phyloP scores from a whole-genome alignment of 1,140 invertebrate genomes.

The Acromyrmex heyeri region DNA sequence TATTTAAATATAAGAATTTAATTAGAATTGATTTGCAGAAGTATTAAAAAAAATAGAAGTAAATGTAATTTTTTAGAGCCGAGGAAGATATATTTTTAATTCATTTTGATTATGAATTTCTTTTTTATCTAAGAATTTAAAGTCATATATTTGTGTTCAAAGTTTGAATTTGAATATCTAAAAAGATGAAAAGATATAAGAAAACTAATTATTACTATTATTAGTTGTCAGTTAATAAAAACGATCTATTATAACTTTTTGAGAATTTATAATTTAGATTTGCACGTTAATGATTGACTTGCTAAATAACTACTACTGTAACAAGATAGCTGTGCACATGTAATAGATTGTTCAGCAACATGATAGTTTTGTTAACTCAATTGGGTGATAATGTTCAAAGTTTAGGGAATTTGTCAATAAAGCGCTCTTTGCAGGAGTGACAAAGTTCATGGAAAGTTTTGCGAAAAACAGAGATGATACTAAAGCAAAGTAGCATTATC shows the following conservation, averaged over 20 bases:
- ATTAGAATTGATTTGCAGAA: neutral
- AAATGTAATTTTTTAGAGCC: neutral
- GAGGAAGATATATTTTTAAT: too few species aligned
- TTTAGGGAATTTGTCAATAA: conserved; percentile 55
- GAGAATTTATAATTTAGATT: neutral
- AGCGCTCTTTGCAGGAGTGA: conserved; percentile 11
- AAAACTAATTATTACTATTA: neutral
- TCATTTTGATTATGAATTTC: too few species aligned
- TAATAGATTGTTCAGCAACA: conserved; percentile 20
- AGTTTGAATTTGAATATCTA: neutral
- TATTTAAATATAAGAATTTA: neutral
- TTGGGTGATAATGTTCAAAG: conserved; percentile 29
- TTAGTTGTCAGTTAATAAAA: neutral
- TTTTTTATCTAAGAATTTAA: neutral
- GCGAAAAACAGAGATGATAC: neutral
- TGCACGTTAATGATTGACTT: neutral
- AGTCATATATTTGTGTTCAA: neutral
- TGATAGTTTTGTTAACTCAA: conserved; percentile 30
- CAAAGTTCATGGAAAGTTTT: conserved; percentile 20
- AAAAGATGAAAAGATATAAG: neutral
- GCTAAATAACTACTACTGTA: neutral
- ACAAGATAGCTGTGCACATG: neutral
- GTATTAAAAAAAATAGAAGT: neutral
- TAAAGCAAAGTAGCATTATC: conserved; percentile 32
- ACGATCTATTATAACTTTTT: neutral